Base-by-base conservation (phyloP, 2,113 vertebrate genomes). In the Cyprinus carpio region DNA sequence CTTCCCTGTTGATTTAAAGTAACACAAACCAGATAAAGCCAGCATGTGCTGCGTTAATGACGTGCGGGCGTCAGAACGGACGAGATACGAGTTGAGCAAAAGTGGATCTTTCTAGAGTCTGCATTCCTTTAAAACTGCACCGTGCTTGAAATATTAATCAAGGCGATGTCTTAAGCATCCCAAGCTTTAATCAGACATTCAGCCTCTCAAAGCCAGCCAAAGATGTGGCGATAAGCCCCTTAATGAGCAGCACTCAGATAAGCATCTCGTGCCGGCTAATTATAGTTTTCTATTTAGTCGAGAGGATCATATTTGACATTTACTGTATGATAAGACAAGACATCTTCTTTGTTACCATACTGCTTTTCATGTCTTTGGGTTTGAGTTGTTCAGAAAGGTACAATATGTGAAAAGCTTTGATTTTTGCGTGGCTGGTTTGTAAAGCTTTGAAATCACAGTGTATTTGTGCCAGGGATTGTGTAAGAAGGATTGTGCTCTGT, bases 21-120 rank as follows among this genome's bases (percentile, higher is more conserved):
- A 87, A 88, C 85, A 64, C 85, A 87, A 89, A 88, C 87, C 89
- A 89, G 90, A 88, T 89, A 86, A 90, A 88, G 78, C 72, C 86
- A 91, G 86, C 81, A 9, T 88, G 87, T 40, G 83, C 72, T 82
- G 76, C 18, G 77, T 64, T 87, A 87, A 83, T 85, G 83, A 62
- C 49, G 72, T 31, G 20, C 67, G 31, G 82, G 79, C 43, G 23
- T 84, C 81, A 49, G 51, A 87, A 89, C 34, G 29, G 76, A 81
- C 85, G 84, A 81, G 34, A 23, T 40, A 81, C 84, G 82, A 43
- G 85, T 88, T 84, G 51, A 40, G 25, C 40, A 77, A 85, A 84
- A 60, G 78, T 84, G 71, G 62, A 90, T 83, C 85, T 81, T 85
- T 87, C 77, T 64, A 40, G 65, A 79, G 77, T 78, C 49, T 80